Base-by-base conservation (phyloP, 2,888 invertebrate genomes). In the Cataglyphis altisquamis region DNA sequence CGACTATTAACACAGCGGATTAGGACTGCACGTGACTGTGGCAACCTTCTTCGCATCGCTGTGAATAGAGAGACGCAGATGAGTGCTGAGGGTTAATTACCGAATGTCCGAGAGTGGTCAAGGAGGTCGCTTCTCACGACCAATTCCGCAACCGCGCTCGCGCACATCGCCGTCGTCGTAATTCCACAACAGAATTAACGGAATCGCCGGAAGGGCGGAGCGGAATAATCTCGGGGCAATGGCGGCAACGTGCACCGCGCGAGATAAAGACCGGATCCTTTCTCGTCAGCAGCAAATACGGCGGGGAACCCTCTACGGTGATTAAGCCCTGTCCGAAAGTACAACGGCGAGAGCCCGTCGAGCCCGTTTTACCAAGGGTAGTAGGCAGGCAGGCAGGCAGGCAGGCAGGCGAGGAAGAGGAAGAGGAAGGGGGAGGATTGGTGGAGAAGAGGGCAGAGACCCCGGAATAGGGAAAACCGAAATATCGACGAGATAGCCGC, bases 401-500 rank as follows among this genome's bases (percentile, higher is more conserved):
- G 29, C 29, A 70, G 67, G 32, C 68, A 41, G 57, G 63, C 81
- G 68, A 36, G 60, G 73, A n/a, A 55, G 55, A 25, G 41, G 10
- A 36, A 29, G 55, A 3, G 12, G 57, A 21, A 29, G 77, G 72
- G 45, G 15, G 45, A 55, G 52, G 66, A 45, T 78, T 25, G 78
- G 60, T 70, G 75, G 82, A 82, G 82, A 82, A 75, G 66, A 73
- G 77, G 66, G 68, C 62, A 85, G 83, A 63, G 84, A 78, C 75
- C 45, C 55, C 82, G 77, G 81, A 84, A 84, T 45, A 87, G 90
- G 90, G 92, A 87, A 91, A 91, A 91, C 87, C 90, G 91, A 92
- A 92, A 92, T 92, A 92, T 92, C 92, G 92, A 92, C 88, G 90
- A 90, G 86, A 88, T 84, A 78, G 78, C 78, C 78, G 70, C 78